phyloP scores from a whole-genome alignment of 2,797 vertebrate species.

The Manis javanica region DNA sequence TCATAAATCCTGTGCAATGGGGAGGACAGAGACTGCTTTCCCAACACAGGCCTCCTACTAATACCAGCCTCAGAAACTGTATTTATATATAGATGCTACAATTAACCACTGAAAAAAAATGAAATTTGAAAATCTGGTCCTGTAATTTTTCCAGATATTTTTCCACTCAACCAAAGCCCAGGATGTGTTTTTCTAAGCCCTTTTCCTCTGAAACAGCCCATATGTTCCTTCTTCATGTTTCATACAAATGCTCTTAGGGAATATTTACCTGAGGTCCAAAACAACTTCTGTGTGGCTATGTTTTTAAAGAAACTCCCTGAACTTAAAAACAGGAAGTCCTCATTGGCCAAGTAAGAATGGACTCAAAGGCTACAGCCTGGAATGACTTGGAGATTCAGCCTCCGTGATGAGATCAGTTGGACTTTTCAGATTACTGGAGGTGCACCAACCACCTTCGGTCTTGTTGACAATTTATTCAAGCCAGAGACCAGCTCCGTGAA shows the following conservation, averaged over 20 bases:
- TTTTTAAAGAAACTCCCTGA: slow-evolving; percentile 52
- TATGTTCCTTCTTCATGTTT: slow-evolving; percentile 29
- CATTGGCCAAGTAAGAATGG: neutral
- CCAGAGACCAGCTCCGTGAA: neutral
- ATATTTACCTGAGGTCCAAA: slow-evolving; percentile 65
- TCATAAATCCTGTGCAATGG: neutral
- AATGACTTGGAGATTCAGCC: neutral
- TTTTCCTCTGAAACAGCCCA: slow-evolving; percentile 44
- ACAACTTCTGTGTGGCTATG: slow-evolving; percentile 59
- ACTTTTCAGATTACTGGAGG: neutral
- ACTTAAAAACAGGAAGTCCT: slow-evolving; percentile 69
- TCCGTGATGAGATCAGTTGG: neutral
- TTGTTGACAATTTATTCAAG: neutral
- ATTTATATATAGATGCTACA: neutral
- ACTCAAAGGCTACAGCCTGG: neutral
- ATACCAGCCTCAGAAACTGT: neutral
- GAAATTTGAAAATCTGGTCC: neutral
- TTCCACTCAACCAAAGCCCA: neutral
- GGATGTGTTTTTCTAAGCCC: slow-evolving; percentile 25
- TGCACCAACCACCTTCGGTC: accelerated
- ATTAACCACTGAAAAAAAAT: neutral
- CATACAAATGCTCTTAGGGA: slow-evolving; percentile 21
- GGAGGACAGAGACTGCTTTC: neutral
- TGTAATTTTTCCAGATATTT: slow-evolving; percentile 55
- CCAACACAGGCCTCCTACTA: neutral